phyloP scores from a whole-genome alignment of 2,113 vertebrate species.

The Australoheros scitulus region DNA sequence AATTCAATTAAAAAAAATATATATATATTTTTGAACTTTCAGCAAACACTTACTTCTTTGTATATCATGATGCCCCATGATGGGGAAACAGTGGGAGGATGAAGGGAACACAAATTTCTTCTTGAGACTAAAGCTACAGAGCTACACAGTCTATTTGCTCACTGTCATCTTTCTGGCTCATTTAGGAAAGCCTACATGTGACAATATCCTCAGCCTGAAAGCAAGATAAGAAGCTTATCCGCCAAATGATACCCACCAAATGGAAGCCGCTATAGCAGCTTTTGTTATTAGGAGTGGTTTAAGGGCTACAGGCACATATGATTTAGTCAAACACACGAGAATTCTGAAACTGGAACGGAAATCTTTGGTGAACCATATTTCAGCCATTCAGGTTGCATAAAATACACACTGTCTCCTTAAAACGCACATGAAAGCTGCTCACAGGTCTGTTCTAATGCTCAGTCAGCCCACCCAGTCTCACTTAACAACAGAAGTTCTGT shows the following conservation, averaged over 20 bases:
- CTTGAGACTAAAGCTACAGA: neutral
- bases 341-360: neutral
- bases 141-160: neutral
- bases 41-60: neutral
- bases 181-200: slow-evolving; percentile 13
- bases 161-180: slow-evolving; percentile 1
- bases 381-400: neutral
- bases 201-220: slow-evolving; percentile 8
- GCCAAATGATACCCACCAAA: slow-evolving; percentile 7
- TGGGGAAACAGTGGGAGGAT: neutral
- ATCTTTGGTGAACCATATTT: neutral
- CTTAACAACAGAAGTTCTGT: slow-evolving; percentile 24
- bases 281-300: slow-evolving; percentile 15
- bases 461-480: slow-evolving; percentile 14
- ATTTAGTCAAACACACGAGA: neutral
- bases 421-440: neutral
- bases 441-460: neutral
- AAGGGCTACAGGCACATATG: neutral
- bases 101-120: neutral
- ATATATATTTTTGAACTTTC: neutral
- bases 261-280: neutral
- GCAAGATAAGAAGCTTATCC: slow-evolving; percentile 31
- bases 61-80: neutral
- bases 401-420: neutral
- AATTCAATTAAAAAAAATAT: neutral